Base-by-base conservation (phyloP, 1,140 invertebrate genomes). In the Heliconius melpomene region DNA sequence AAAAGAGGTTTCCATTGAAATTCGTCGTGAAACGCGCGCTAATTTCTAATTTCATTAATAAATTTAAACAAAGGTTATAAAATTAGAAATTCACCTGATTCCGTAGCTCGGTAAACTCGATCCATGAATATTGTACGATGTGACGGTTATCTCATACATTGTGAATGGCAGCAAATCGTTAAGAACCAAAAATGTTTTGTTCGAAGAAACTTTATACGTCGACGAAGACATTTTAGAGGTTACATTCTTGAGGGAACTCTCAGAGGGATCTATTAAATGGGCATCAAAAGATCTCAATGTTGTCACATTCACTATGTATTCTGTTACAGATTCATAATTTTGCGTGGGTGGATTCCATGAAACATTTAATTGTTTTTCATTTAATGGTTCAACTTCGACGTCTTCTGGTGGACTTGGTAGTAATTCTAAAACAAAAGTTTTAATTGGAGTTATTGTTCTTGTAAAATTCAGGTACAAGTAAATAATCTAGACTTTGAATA, bases 141-240 rank as follows among this genome's bases (percentile, higher is more conserved):
- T 96, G 13, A 98, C 96, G 0, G 96, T 95, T 2, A 98, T 95
- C 87, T 98, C 97, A 88, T 98, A 98, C 97, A 98, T 97, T 26
- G 97, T 98, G 84, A 97, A 96, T 1, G 97, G 96, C 2, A 95
- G 91, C 57, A 96, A 93, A 90, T 96, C 94, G 74, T 95, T 95
- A 3, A 97, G 84, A 0, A 96, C 88, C 0, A 96, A 94, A 57
- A 93, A 95, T 3, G 95, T 96, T 79, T 95, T 94, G 77, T 95
- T 95, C 6, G 92, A 90, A 52, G 94, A 91, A 75, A 96, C 94
- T 94, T 96, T 94, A 23, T 92, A 73, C 11, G 92, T 88, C 75
- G 91, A 85, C 0, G 91, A 80, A 88, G 7, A 29, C 81, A 38
- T 81, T 89, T 75, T 88, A 89, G 36, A 80, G 0, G 84, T 86